These are phyloP conservation scores for Echiichthys vipera DNA, from an alignment of 2,797 vertebrate genomes.

Conservation along the genomic window DNA sequence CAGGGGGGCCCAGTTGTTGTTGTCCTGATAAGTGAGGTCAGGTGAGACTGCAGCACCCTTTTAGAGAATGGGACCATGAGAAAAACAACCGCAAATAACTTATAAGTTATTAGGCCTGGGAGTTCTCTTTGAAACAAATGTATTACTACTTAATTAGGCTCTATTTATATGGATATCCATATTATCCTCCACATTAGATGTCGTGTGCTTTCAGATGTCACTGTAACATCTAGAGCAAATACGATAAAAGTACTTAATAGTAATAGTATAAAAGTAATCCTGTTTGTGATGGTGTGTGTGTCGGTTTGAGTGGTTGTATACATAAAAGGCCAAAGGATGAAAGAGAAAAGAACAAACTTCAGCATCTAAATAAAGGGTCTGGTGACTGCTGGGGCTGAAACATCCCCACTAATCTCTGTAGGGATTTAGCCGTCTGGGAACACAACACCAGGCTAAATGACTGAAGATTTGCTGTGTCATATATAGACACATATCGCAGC, in stretches of 20 bases:
- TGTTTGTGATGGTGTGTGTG: background rate
- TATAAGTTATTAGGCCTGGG: background rate
- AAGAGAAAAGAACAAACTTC: conserved; percentile 47
- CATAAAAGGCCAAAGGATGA: conserved; percentile 26
- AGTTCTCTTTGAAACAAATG: background rate
- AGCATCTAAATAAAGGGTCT: conserved; percentile 72
- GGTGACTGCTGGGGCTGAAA: conserved; percentile 49
- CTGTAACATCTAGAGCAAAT: background rate
- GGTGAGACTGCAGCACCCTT: conserved; percentile 42
- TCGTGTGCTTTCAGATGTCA: background rate
- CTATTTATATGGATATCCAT: too few species aligned
- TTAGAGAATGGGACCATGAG: conserved; percentile 15
- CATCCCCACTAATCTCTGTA: conserved; percentile 63
- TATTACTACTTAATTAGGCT: background rate
- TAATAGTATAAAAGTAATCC: background rate
- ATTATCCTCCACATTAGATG: background rate
- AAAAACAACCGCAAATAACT: background rate
- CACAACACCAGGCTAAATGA: conserved; percentile 76
- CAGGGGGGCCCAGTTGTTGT: conserved; percentile 64
- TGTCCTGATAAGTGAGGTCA: conserved; percentile 70
- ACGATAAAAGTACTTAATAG: too few species aligned
- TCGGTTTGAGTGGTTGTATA: background rate
- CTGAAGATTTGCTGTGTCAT: conserved; percentile 70
- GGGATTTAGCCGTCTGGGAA: conserved; percentile 75
- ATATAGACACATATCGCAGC: conserved; percentile 71